Percentiles rank a stretch among this genome's conserved stretches.
phyloP scores from a whole-genome alignment of 2,888 invertebrate species.

The Zygothrica quintamaculata region DNA sequence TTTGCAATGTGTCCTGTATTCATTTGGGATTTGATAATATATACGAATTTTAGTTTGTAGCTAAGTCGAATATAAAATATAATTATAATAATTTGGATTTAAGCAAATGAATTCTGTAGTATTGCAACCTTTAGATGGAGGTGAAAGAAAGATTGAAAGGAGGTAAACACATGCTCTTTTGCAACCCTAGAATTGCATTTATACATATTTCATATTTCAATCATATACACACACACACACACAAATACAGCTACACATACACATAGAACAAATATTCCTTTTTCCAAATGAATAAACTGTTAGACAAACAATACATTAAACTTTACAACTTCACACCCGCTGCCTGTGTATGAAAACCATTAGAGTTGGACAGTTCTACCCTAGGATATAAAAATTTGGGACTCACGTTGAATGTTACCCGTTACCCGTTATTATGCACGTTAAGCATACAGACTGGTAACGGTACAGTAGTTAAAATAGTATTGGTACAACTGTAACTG shows the following conservation, averaged over 20 bases:
- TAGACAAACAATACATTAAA: slow-evolving; percentile 79
- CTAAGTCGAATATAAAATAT: too few relatives aligned
- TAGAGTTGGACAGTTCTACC: slow-evolving; percentile 51
- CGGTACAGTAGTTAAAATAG: slow-evolving; percentile 5
- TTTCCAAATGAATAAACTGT: slow-evolving; percentile 80
- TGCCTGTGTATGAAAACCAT: slow-evolving; percentile 68
- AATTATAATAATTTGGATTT: too few relatives aligned
- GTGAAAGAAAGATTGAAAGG: too few relatives aligned
- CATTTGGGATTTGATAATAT: too few relatives aligned
- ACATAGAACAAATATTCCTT: slow-evolving; percentile 42
- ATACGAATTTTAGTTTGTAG: too few relatives aligned
- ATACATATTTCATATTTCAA: slow-evolving; percentile 65
- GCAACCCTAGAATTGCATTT: slow-evolving; percentile 30
- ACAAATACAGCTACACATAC: too few relatives aligned
- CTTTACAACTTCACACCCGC: slow-evolving; percentile 82
- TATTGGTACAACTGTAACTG: slow-evolving; percentile 35
- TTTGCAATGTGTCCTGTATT: too few relatives aligned
- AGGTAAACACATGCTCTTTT: slow-evolving; percentile 9
- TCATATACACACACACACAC: too few relatives aligned
- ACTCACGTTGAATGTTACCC: neutral
- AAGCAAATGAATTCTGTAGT: too few relatives aligned
- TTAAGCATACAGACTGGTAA: neutral
- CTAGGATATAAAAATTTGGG: too few relatives aligned
- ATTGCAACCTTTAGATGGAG: too few relatives aligned
- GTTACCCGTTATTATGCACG: slow-evolving; percentile 1